Conservation (phyloP, 2,113 vertebrate genomes). For the Grammomys surdaster region DNA sequence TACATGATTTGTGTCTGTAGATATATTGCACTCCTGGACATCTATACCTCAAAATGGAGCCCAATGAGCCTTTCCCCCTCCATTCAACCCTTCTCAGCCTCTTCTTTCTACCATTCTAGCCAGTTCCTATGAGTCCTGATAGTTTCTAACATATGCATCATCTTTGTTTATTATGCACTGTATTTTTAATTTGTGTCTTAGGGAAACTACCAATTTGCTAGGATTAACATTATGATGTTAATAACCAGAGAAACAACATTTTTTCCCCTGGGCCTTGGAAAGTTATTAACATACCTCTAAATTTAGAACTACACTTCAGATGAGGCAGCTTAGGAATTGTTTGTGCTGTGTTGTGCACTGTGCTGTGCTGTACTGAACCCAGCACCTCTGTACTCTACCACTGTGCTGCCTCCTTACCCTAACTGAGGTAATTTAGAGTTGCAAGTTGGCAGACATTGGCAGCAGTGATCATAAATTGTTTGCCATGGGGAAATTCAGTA, state of each 20-base stretch:
- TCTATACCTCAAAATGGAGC: not conserved
- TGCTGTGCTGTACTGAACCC: too few relatives aligned
- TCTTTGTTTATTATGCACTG: not conserved
- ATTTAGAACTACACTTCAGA: slow-evolving; percentile 45
- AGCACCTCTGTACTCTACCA: not conserved
- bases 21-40: not conserved
- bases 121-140: not conserved
- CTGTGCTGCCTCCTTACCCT: not conserved
- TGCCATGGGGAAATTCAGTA: not conserved
- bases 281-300: slow-evolving; percentile 32
- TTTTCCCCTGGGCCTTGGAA: slow-evolving; percentile 1
- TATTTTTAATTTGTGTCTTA: slow-evolving; percentile 32
- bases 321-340: slow-evolving; percentile 23
- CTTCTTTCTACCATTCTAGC: not conserved
- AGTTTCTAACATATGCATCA: not conserved
- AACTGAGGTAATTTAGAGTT: slow-evolving; percentile 28
- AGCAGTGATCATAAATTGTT: slow-evolving; percentile 8
- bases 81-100: not conserved
- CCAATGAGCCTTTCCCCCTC: not conserved
- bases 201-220: slow-evolving; percentile 41
- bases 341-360: not conserved
- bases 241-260: not conserved
- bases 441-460: not conserved
- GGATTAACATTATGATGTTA: slow-evolving; percentile 38
- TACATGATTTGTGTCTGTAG: not conserved